Conservation (phyloP, 2,113 vertebrate species). For the Hypomesus transpacificus region DNA sequence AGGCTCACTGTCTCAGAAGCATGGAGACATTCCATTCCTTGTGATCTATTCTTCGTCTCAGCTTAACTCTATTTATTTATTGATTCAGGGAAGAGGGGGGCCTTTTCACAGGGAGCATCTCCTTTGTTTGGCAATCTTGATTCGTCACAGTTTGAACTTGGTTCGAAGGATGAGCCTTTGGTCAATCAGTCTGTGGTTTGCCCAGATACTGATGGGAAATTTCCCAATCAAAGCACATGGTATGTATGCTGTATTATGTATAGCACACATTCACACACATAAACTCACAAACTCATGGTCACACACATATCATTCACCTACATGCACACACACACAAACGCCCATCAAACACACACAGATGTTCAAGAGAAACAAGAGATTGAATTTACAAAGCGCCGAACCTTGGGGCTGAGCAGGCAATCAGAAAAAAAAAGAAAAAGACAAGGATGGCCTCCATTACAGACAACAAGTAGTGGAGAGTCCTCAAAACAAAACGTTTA, state of each 20-base stretch:
- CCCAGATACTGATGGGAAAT: conserved; percentile 8
- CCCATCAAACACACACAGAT: neutral
- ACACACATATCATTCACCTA: neutral
- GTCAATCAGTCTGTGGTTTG: conserved; percentile 35
- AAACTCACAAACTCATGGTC: too few relatives aligned
- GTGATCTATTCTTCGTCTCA: conserved; percentile 9
- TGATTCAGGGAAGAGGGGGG: conserved; percentile 21
- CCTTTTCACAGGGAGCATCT: conserved; percentile 2
- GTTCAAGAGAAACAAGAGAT: conserved; percentile 15
- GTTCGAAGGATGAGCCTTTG: conserved; percentile 16
- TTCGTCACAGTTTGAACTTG: conserved; percentile 28
- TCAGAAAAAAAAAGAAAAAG: conserved; percentile 8
- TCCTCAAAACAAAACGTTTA: conserved; percentile 39
- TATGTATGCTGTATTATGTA: neutral
- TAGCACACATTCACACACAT: neutral
- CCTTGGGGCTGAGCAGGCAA: conserved; percentile 5
- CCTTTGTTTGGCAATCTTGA: conserved; percentile 27
- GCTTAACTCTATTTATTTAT: conserved; percentile 27
- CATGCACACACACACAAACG: neutral
- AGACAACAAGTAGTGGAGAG: conserved; percentile 37
- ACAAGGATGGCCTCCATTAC: conserved; percentile 13
- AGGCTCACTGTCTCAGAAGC: conserved; percentile 5
- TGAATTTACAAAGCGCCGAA: neutral
- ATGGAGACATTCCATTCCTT: conserved; percentile 22
- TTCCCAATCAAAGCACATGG: conserved; percentile 1